Evolutionary conservation across 1,140 invertebrate species (phyloP).

Genomic region (Sipha flava): DNA sequence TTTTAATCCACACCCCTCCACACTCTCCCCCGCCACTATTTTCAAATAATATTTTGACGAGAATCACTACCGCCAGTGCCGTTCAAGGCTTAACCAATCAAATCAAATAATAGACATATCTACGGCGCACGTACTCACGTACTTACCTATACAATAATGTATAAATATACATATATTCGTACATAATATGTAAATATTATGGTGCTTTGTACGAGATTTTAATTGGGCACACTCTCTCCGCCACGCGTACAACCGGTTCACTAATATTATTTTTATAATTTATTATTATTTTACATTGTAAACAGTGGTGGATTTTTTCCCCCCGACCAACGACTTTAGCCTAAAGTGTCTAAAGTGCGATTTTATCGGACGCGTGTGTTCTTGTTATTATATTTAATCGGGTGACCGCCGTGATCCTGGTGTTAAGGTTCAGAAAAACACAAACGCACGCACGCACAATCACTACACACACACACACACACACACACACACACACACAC

Average conservation of each 20-base stretch:
- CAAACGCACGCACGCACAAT: background rate
- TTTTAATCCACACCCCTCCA: too few relatives aligned
- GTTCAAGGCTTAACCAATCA: constrained; percentile 1
- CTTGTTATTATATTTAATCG: too few relatives aligned
- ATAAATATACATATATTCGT: background rate
- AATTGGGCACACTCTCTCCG: background rate
- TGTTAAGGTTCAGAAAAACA: background rate
- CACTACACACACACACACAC: background rate
- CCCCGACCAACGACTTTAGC: too few relatives aligned
- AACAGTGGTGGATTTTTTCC: too few relatives aligned
- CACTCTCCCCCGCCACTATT: too few relatives aligned
- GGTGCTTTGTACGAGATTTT: too few relatives aligned
- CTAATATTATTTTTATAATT: too few relatives aligned
- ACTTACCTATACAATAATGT: background rate
- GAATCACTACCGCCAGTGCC: background rate
- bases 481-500: background rate
- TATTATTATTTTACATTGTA: too few relatives aligned
- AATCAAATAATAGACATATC: background rate
- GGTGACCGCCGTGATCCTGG: background rate
- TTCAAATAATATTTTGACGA: too few relatives aligned
- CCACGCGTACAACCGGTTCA: background rate
- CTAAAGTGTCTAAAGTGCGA: background rate
- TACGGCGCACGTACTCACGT: background rate
- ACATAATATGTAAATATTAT: too few relatives aligned
- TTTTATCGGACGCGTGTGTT: too few relatives aligned